phyloP scores from a whole-genome alignment of 2,113 vertebrate genomes.

The Platichthys stellatus region DNA sequence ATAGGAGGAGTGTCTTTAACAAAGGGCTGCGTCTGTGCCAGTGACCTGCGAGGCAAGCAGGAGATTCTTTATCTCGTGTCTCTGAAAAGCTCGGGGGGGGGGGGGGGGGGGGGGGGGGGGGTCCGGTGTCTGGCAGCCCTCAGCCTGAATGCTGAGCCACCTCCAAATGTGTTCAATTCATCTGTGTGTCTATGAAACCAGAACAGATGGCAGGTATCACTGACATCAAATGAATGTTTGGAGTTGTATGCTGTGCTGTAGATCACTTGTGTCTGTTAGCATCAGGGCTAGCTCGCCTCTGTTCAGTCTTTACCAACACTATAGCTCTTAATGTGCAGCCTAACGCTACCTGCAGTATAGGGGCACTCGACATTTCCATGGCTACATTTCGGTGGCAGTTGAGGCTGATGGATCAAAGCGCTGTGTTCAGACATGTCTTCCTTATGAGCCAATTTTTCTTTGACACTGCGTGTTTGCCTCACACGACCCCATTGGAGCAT shows the following conservation, averaged over 20 bases:
- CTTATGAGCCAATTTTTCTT: too few species aligned
- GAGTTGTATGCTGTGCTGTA: not conserved
- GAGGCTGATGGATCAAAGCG: too few species aligned
- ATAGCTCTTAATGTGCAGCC: not conserved
- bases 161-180: not conserved
- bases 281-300: not conserved
- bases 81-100: constrained; percentile 43
- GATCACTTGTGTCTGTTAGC: not conserved
- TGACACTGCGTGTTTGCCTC: too few species aligned
- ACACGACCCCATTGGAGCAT: too few species aligned
- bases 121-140: constrained; percentile 50
- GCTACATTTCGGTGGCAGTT: too few species aligned
- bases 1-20: constrained; percentile 59
- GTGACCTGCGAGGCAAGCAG: constrained; percentile 46
- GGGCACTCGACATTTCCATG: too few species aligned
- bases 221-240: not conserved
- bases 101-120: constrained; percentile 10
- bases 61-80: constrained; percentile 34
- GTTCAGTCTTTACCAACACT: not conserved
- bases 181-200: not conserved
- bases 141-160: not conserved
- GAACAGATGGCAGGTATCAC: not conserved
- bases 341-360: too few species aligned
- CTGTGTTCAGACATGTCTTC: too few species aligned
- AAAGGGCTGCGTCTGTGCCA: constrained; percentile 62